Conservation (phyloP, 1,140 invertebrate species). For the Saccostrea echinata region DNA sequence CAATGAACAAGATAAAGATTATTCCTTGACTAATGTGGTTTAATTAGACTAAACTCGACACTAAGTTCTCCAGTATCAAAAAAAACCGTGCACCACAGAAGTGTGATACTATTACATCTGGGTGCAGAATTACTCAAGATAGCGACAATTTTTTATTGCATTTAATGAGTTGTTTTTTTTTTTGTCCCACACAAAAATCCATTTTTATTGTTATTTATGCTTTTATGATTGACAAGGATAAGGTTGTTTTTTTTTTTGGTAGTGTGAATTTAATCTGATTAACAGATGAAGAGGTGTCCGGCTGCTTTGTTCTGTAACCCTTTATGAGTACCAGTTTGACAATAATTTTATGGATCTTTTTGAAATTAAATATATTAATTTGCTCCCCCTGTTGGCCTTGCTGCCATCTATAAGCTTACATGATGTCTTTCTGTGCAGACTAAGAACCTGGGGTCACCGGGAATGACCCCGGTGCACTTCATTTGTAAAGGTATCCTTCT, state of each 20-base stretch:
- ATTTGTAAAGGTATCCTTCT: background rate
- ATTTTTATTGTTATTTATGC: background rate
- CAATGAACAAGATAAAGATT: background rate
- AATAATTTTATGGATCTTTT: background rate
- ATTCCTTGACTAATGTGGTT: slow-evolving; percentile 11
- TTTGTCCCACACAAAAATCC: background rate
- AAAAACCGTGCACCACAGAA: background rate
- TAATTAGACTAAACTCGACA: slow-evolving; percentile 19
- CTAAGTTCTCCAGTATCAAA: background rate
- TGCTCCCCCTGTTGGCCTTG: background rate
- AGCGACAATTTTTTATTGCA: background rate
- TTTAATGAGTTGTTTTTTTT: background rate
- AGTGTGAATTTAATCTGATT: background rate
- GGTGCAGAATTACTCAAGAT: slow-evolving; percentile 23
- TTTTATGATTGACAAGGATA: slow-evolving; percentile 4
- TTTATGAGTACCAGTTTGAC: background rate
- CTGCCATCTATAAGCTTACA: background rate
- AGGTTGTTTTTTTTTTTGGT: background rate
- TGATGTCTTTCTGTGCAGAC: slow-evolving; percentile 12
- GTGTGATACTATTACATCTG: background rate
- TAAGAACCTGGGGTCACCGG: background rate
- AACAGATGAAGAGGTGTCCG: background rate
- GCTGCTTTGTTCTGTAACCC: background rate
- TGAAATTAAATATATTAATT: background rate
- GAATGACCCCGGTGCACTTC: background rate